Evolutionary conservation across 1,140 invertebrate genomes (phyloP), one percentile per base, ranked within the genome.

Genomic region (Anadara kagoshimensis): DNA sequence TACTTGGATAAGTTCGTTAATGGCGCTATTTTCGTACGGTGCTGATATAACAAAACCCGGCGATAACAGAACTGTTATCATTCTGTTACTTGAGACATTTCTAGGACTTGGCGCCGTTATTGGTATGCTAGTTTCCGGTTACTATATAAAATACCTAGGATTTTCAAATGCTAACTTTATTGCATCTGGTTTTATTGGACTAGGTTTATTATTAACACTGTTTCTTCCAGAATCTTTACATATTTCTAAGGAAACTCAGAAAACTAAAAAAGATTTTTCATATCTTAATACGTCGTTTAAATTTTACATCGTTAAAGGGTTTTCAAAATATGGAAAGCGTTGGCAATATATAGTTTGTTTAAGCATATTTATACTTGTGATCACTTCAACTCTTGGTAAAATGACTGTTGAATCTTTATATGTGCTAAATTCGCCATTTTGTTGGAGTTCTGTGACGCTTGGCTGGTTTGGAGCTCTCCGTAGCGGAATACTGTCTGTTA

Each of bases 371-470:
- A n/a, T 75, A 14, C 44, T 56, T 24, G 51, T 47, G 8, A 20
- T 20, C 1, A 18, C 70, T 22, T 29, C 43, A 2, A 57, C 49
- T n/a, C 36, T 59, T 4, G 73, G 73, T 14, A 43, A 57, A 47
- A 8, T 18, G 12, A 56, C 11, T 22, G 54, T 66, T 1, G 73
- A 75, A 67, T 66, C 64, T 29, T 36, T 75, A 1, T 75, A 66
- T 45, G 45, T 66, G 20, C 41, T 75, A 11, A 75, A 75, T 66
- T 20, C 29, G 24, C 73, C 68, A 18, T 70, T 75, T 53, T 75
- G 68, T 70, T 75, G 73, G 73, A 51, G 58, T 20, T 75, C 73
- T n/a, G 68, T 70, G 12, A 44, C 41, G 18, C 41, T 75, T 45
- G 73, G 73, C 14, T 75, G 68, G 68, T 75, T 47, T 36, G 62